Percentiles rank a stretch among this genome's conserved stretches.
Conservation (phyloP, 2,888 invertebrate genomes). For the Sarcophaga variegata region DNA sequence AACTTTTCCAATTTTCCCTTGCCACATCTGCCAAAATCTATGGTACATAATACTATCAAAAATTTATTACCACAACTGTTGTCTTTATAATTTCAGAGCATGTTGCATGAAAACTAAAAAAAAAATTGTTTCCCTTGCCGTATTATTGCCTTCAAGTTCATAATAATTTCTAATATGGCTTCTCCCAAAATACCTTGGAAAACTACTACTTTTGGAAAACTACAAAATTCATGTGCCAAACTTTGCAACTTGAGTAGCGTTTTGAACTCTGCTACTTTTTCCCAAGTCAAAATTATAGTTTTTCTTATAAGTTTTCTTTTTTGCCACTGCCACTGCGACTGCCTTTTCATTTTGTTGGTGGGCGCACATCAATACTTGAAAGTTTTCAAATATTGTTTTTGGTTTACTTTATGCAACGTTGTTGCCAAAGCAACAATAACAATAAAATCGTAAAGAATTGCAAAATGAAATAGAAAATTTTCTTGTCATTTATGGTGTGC, state of each 20-base stretch:
- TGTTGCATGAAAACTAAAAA: no score
- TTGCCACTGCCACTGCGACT: no score
- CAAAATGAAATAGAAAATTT: conserved; percentile 18
- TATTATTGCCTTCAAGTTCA: not conserved
- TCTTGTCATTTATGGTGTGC: conserved; percentile 50
- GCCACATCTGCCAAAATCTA: no score
- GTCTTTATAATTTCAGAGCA: no score
- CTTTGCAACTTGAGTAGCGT: conserved; percentile 12
- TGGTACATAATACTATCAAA: not conserved
- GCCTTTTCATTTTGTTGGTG: not conserved
- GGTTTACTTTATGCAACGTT: not conserved
- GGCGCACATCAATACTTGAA: not conserved
- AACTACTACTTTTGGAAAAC: not conserved
- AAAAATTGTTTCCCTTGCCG: no score
- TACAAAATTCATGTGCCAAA: conserved; percentile 45
- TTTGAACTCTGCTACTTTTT: conserved; percentile 29
- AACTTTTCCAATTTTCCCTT: no score
- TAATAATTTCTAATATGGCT: conserved; percentile 22
- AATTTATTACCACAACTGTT: conserved; percentile 25
- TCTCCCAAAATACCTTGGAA: not conserved
- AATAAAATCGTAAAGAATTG: not conserved
- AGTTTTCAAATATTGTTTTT: no score
- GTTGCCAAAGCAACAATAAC: conserved; percentile 20
- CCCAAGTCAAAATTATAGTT: no score
- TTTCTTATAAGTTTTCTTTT: no score